phyloP scores from a whole-genome alignment of 2,888 invertebrate genomes.

The Tenthredo mesomela region DNA sequence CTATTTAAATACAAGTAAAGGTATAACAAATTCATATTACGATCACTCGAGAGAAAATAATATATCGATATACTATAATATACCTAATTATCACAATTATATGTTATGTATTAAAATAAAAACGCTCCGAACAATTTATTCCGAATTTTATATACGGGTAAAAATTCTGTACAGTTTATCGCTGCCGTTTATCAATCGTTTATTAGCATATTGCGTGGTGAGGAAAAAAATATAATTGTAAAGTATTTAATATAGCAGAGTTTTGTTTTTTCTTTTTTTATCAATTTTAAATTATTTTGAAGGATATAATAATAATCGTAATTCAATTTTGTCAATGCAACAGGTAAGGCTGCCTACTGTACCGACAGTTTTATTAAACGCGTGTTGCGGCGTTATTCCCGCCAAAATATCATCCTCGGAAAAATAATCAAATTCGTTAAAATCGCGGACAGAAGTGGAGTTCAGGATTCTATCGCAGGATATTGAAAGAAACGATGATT shows the following conservation, averaged over 20 bases:
- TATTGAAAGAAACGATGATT: background rate
- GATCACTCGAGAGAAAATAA: background rate
- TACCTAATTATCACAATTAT: background rate
- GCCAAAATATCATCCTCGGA: background rate
- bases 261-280: background rate
- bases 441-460: background rate
- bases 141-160: background rate
- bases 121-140: background rate
- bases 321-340: background rate
- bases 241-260: background rate
- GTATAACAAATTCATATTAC: background rate
- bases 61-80: background rate
- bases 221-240: background rate
- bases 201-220: background rate
- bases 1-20: conserved; percentile 3
- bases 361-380: background rate
- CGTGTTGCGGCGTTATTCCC: background rate
- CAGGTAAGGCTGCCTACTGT: background rate
- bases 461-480: background rate
- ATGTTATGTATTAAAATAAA: background rate
- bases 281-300: background rate
- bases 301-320: background rate
- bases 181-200: background rate
- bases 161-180: background rate
- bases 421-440: background rate